phyloP scores from a whole-genome alignment of 2,113 vertebrate species.

The Felis catus region DNA sequence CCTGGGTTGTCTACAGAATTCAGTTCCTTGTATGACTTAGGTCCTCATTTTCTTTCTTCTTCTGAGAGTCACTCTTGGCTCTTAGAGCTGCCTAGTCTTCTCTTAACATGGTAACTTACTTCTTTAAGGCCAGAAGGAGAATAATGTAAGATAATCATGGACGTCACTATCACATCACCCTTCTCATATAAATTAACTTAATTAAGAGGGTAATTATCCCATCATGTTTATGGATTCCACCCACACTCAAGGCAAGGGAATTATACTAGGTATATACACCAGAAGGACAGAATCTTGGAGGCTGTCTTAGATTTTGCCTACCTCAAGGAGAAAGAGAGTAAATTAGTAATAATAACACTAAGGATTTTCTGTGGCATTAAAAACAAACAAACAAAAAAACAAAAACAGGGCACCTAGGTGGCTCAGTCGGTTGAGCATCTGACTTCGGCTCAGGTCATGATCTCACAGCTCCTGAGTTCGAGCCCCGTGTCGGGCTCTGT shows the following conservation, averaged over 20 bases:
- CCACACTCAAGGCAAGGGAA: background rate
- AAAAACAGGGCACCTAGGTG: too few species aligned
- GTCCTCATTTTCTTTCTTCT: background rate
- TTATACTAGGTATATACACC: background rate
- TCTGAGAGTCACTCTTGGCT: background rate
- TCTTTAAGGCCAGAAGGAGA: background rate
- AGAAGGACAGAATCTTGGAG: background rate
- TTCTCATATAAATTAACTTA: background rate
- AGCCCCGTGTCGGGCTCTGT: too few species aligned
- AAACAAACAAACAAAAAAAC: background rate
- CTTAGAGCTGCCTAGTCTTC: background rate
- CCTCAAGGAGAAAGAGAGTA: background rate
- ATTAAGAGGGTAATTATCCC: background rate
- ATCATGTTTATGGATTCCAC: background rate
- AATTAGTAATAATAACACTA: background rate
- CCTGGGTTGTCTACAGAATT: background rate
- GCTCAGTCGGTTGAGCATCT: too few species aligned
- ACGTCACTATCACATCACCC: background rate
- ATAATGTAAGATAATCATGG: background rate
- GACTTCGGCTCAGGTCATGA: too few species aligned
- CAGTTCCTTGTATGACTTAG: background rate
- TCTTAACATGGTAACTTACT: background rate
- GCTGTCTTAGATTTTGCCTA: background rate
- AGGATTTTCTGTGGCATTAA: background rate
- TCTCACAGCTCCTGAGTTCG: too few species aligned